A percentile compares a stretch with the other conserved stretches of the same genome.
These are phyloP conservation scores for Eulemur macaco DNA, from an alignment of 2,113 vertebrate species.

Conservation along the genomic window DNA sequence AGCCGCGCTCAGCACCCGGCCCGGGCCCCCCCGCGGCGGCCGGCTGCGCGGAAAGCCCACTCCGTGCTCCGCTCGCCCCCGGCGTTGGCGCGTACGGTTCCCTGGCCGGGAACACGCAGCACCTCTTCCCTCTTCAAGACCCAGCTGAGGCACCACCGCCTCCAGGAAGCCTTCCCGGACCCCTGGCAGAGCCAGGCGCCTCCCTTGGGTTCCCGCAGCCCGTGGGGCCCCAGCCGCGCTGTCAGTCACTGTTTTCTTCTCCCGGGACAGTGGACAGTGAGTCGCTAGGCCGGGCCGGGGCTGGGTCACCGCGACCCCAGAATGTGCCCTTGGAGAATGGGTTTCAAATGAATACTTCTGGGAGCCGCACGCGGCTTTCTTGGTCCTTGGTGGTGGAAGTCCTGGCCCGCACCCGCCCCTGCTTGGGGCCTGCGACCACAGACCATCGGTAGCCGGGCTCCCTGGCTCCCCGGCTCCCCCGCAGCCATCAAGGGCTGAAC, in stretches of 20 bases:
- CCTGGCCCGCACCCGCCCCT: not conserved
- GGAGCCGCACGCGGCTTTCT: not conserved
- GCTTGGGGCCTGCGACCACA: not conserved
- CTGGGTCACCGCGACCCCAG: not conserved
- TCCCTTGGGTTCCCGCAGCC: not conserved
- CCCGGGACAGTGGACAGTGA: not conserved
- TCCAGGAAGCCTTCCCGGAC: not conserved
- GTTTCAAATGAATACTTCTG: not conserved
- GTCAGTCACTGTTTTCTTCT: not conserved
- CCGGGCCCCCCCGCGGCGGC: rapidly evolving
- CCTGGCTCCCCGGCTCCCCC: too few species aligned
- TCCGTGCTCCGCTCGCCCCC: rapidly evolving
- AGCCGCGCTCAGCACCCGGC: rapidly evolving
- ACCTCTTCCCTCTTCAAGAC: not conserved
- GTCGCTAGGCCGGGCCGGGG: not conserved
- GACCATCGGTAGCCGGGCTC: not conserved
- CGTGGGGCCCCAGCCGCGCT: too few species aligned
- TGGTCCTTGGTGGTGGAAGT: too few species aligned
- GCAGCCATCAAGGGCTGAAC: rapidly evolving
- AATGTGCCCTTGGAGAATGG: not conserved
- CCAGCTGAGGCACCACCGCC: not conserved
- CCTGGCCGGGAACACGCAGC: not conserved
- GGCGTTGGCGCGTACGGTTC: rapidly evolving
- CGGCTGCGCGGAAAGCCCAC: not conserved
- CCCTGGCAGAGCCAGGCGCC: not conserved